Conservation (phyloP, 2,113 vertebrate species). For the Empidonax traillii region DNA sequence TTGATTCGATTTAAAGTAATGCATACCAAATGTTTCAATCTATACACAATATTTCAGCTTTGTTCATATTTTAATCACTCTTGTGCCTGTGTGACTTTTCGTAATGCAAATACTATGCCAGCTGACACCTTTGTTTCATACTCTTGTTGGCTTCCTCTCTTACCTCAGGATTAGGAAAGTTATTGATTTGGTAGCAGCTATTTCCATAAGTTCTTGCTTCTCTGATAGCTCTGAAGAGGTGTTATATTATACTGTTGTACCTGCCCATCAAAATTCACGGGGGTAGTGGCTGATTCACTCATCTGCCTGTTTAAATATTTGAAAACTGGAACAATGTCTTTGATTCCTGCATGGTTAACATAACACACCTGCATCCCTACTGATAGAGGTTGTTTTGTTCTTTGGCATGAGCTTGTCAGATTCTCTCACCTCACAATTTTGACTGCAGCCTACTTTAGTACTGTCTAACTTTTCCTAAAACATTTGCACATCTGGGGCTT, state of each 20-base stretch:
- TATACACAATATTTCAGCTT: background rate
- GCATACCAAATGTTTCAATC: background rate
- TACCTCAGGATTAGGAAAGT: background rate
- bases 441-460: background rate
- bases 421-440: background rate
- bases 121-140: background rate
- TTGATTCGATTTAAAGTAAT: background rate
- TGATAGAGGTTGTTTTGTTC: background rate
- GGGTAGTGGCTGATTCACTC: background rate
- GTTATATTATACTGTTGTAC: fast-evolving
- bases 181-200: background rate
- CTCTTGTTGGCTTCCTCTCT: background rate
- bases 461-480: background rate
- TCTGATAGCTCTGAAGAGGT: background rate
- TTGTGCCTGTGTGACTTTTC: background rate
- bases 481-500: background rate
- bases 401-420: background rate
- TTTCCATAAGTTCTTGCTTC: background rate
- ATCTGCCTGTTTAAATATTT: background rate
- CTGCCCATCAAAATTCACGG: background rate
- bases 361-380: background rate
- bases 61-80: background rate
- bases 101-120: background rate
- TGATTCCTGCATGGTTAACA: background rate
- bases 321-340: background rate